Base-by-base conservation (phyloP, 2,113 vertebrate species). In the Seriola dumerili region DNA sequence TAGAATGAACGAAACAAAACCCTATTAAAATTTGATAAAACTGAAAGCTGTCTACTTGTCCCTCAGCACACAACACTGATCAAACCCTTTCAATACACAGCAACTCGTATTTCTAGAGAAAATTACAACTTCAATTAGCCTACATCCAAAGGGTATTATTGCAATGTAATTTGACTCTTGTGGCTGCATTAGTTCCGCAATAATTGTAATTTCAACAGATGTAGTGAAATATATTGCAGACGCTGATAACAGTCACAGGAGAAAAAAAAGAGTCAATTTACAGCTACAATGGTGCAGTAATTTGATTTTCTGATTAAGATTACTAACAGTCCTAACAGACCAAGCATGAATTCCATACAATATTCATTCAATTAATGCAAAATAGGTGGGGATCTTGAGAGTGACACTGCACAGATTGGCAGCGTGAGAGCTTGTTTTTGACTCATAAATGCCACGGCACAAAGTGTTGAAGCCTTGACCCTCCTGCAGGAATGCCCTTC, bases 291-390 rank as follows among this genome's bases (percentile, higher is more conserved):
- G 72, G 80, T 64, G 72, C 63, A 85, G 85, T 93, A 94, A 95
- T 95, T 93, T 83, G 93, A 95, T 95, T 94, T 95, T 93, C 80
- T 91, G 92, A 95, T 94, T 93, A 92, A 86, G 93, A 91, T 92
- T 90, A 86, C 85, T 74, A 89, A 92, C 90, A 93, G 89, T 92
- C 83, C 86, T 68, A 77, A 91, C 89, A 84, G 86, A 80, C 80
- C 62, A 48, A 76, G 85, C 78, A 76, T 81, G 86, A 90, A 87
- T 78, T 40, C 80, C 77, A 65, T 40, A 85, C 84, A 87, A 81
- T 94, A 89, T 89, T 90, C 78, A 87, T 94, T 94, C 86, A 93
- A 94, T 95, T 94, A 92, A 88, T 81, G 86, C 59, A 72, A 61
- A 91, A 83, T 50, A 72, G 61, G 61, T 5, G 44, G 36, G 69